A percentile compares a stretch with the other conserved stretches of the same genome.
Conservation (phyloP, 2,113 vertebrate species). For the Bothrops jararaca region DNA sequence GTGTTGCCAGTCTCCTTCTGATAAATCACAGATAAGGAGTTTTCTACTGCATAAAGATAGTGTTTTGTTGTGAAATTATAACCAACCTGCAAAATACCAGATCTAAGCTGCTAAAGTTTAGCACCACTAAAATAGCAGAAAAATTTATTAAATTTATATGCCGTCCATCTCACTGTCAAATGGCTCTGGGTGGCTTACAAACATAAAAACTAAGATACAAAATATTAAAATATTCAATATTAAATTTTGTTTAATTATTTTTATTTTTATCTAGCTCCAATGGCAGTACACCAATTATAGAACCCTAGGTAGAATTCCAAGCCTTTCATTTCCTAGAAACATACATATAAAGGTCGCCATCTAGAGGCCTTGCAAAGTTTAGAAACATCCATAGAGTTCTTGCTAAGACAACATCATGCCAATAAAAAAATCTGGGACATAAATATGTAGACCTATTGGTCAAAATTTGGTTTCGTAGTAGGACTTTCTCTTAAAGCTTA, state of each 20-base stretch:
- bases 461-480: not conserved
- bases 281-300: not conserved
- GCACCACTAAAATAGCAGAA: not conserved
- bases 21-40: not conserved
- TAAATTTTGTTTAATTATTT: not conserved
- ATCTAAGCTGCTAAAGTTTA: not conserved
- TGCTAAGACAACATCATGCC: not conserved
- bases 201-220: not conserved
- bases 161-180: not conserved
- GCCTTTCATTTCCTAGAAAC: not conserved
- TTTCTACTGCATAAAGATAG: not conserved
- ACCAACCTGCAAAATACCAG: not conserved
- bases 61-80: not conserved
- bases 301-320: not conserved
- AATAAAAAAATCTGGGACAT: not conserved
- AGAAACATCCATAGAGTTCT: not conserved
- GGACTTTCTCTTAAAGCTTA: not conserved
- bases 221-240: not conserved
- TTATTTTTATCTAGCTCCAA: conserved; percentile 3
- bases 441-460: not conserved
- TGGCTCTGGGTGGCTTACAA: not conserved
- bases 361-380: conserved; percentile 59
- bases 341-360: conserved; percentile 54
- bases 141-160: not conserved
- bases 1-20: not conserved